Base-by-base conservation (phyloP, 2,888 invertebrate genomes). In the Hermaeophaga mercurialis region DNA sequence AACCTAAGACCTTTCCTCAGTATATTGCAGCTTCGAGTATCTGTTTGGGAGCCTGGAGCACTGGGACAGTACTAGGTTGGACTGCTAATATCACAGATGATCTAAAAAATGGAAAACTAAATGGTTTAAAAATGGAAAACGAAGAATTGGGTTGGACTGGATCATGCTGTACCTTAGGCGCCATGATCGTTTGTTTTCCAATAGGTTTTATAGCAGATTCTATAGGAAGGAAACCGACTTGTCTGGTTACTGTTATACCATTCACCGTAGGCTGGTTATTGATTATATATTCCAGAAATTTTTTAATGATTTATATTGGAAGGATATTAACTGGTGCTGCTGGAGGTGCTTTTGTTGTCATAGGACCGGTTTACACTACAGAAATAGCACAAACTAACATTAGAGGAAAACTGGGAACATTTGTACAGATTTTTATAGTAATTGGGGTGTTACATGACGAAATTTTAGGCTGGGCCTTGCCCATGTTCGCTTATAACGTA, bases 301-400 rank as follows among this genome's bases (percentile, higher is more conserved):
- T 85, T 0, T 70, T 71, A 0, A 84, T 85, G 83, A 77, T 87
- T 2, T 83, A 84, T 65, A 75, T 80, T 0, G 87, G 87, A 0
- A 78, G 87, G 45, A 83, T 89, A 39, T 78, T 90, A 18, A 84
- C 85, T 1, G 91, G 91, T 34, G 71, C 88, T 19, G 85, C 87
- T 9, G 86, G 86, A 18, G 91, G 91, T 12, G 87, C 90, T 0
- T 88, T 88, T 68, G 90, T 90, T 65, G 86, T 91, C 8, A 85
- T 88, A 0, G 89, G 88, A 0, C 92, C 94, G 0, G 84, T 92
- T 59, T 91, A 91, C 71, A 88, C 87, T 2, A 87, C 86, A 19
- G 95, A 95, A 79, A 90, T 91, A 34, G 85, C 91, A 0, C 87
- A 91, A 64, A 88, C 86, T 61, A 84, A 86, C 12, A 86, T 91